Percentiles rank a stretch among this genome's conserved stretches.
These are phyloP conservation scores for Thoracochromis brauschi DNA, from an alignment of 2,113 vertebrate genomes.

Conservation along the genomic window DNA sequence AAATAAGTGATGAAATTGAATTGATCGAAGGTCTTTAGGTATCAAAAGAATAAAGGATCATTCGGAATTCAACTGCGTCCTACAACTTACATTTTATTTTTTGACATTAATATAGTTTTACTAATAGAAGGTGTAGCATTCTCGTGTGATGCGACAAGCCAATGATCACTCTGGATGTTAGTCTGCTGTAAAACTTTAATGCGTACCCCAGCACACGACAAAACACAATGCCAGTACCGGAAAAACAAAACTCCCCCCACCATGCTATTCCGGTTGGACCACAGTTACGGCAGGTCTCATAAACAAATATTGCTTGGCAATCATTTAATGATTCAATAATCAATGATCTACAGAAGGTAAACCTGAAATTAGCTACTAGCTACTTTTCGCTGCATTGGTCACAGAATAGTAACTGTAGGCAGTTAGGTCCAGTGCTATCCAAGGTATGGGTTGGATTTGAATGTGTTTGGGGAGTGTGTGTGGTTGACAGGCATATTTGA, in stretches of 20 bases:
- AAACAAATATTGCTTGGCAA: neutral
- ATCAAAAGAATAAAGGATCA: neutral
- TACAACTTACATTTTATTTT: neutral
- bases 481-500: neutral
- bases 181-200: neutral
- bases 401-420: neutral
- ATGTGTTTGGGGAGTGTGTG: neutral
- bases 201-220: neutral
- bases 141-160: neutral
- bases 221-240: neutral
- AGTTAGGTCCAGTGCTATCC: neutral
- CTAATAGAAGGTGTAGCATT: neutral
- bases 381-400: neutral
- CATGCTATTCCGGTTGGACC: neutral
- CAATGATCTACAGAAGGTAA: neutral
- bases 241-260: neutral
- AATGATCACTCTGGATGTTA: neutral
- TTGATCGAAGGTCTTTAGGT: neutral
- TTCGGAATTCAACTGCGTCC: neutral
- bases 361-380: neutral
- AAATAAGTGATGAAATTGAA: neutral
- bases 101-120: neutral
- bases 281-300: neutral
- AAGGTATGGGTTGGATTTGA: neutral
- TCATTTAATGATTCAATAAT: neutral